Conservation (phyloP, 2,113 vertebrate species). For the Oostethus manadensis region DNA sequence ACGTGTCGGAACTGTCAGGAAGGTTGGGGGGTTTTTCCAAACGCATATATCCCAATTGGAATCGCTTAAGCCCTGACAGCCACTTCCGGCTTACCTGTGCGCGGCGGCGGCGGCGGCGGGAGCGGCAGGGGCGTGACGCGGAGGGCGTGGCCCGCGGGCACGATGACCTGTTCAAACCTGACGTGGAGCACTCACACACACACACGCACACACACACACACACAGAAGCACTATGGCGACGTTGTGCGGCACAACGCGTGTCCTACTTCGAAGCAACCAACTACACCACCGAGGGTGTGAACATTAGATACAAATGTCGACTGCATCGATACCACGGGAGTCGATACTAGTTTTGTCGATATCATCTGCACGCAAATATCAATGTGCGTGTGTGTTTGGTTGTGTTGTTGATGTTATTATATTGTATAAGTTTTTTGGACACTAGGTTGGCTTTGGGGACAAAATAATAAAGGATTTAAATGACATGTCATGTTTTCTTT, state of each 20-base stretch:
- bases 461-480: no score
- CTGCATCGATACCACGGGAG: not conserved
- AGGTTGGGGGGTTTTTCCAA: not conserved
- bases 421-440: no score
- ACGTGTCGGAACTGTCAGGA: not conserved
- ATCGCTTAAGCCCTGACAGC: constrained; percentile 18
- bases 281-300: constrained; percentile 40
- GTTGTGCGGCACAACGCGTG: constrained; percentile 38
- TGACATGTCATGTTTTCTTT: not conserved
- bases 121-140: not conserved
- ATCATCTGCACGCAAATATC: not conserved
- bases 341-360: not conserved
- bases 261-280: constrained; percentile 52
- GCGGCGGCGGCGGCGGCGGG: not conserved
- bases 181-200: constrained; percentile 5
- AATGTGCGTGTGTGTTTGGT: not conserved
- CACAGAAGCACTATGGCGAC: constrained; percentile 13
- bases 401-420: no score
- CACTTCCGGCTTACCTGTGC: constrained; percentile 67
- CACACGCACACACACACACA: not conserved
- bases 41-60: not conserved
- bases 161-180: constrained; percentile 66
- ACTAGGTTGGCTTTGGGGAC: no score
- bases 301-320: no score
- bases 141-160: constrained; percentile 58